Evolutionary conservation across 2,888 invertebrate genomes (phyloP).

Genomic region (Caenorhabditis doughertyi): DNA sequence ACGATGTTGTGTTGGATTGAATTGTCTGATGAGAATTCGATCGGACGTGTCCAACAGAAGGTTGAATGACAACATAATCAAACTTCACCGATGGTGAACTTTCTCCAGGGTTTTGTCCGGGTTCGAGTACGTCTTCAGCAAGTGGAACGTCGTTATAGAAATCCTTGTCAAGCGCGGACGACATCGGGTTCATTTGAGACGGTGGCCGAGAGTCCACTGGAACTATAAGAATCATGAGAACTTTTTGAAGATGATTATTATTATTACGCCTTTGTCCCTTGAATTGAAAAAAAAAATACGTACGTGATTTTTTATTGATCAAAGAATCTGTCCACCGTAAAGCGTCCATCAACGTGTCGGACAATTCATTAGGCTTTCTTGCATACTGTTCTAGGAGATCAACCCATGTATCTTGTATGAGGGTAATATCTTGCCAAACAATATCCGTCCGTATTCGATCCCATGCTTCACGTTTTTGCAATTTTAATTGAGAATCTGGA

Average conservation of each 20-base stretch:
- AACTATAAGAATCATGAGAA: neutral
- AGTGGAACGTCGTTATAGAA: slow-evolving; percentile 26
- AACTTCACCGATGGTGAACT: slow-evolving; percentile 22
- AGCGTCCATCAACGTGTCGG: slow-evolving; percentile 33
- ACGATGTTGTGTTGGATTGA: slow-evolving; percentile 9
- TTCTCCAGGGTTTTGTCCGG: slow-evolving; percentile 15
- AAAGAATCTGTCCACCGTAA: slow-evolving; percentile 43
- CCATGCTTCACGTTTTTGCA: slow-evolving; percentile 46
- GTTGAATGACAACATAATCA: slow-evolving; percentile 50
- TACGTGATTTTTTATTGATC: slow-evolving; percentile 19
- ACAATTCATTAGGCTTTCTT: slow-evolving; percentile 15
- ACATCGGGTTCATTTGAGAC: slow-evolving; percentile 31
- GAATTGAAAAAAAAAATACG: neutral
- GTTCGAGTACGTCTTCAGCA: slow-evolving; percentile 25
- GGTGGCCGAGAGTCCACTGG: slow-evolving; percentile 39
- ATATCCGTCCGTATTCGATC: slow-evolving; percentile 38
- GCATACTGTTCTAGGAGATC: slow-evolving; percentile 49
- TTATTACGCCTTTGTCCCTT: too few relatives aligned
- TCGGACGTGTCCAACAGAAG: slow-evolving; percentile 2
- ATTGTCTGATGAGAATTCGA: neutral
- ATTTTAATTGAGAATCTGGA: slow-evolving; percentile 20
- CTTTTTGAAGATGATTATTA: neutral
- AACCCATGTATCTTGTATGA: slow-evolving; percentile 41
- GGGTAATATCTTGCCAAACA: slow-evolving; percentile 41
- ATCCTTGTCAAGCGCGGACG: slow-evolving; percentile 38